These are phyloP conservation scores for Mola mola DNA, from an alignment of 2,113 vertebrate species.

Conservation along the genomic window DNA sequence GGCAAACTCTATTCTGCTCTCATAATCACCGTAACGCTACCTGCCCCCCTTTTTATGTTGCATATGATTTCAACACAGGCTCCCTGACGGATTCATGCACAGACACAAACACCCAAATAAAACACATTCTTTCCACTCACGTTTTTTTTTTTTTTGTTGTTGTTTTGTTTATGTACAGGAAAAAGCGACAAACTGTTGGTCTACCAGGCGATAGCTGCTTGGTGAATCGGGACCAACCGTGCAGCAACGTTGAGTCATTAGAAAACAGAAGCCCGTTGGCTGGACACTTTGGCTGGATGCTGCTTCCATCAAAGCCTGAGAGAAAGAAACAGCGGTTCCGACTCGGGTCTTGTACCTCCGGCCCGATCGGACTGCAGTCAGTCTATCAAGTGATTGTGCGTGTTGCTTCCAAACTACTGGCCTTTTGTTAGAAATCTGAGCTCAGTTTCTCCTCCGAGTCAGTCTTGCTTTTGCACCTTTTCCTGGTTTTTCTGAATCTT, in stretches of 20 bases:
- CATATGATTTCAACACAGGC: conserved; percentile 65
- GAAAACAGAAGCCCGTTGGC: conserved; percentile 28
- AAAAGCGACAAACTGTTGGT: conserved; percentile 44
- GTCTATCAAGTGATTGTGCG: conserved; percentile 42
- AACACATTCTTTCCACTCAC: conserved; percentile 27
- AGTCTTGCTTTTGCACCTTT: conserved; percentile 82
- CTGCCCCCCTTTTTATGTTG: conserved; percentile 47
- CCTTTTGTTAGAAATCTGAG: conserved; percentile 10
- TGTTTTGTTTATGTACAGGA: conserved; percentile 31
- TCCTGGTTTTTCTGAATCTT: conserved; percentile 92
- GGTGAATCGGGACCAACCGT: conserved; percentile 19
- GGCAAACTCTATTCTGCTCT: conserved; percentile 49
- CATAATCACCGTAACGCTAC: conserved; percentile 41
- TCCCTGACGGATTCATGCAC: conserved; percentile 54
- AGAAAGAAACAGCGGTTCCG: conserved; percentile 26
- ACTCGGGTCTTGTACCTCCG: background rate
- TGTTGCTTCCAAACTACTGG: conserved; percentile 41
- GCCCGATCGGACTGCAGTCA: background rate
- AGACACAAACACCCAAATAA: conserved; percentile 42
- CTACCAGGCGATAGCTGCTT: conserved; percentile 13
- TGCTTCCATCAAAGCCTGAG: conserved; percentile 34
- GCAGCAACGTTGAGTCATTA: conserved; percentile 25
- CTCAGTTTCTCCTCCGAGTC: conserved; percentile 17
- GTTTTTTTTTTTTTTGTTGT: background rate
- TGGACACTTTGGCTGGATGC: conserved; percentile 30